Percentiles rank a stretch among this genome's conserved stretches.
Conservation (phyloP, 2,113 vertebrate species). For the Astur gentilis region DNA sequence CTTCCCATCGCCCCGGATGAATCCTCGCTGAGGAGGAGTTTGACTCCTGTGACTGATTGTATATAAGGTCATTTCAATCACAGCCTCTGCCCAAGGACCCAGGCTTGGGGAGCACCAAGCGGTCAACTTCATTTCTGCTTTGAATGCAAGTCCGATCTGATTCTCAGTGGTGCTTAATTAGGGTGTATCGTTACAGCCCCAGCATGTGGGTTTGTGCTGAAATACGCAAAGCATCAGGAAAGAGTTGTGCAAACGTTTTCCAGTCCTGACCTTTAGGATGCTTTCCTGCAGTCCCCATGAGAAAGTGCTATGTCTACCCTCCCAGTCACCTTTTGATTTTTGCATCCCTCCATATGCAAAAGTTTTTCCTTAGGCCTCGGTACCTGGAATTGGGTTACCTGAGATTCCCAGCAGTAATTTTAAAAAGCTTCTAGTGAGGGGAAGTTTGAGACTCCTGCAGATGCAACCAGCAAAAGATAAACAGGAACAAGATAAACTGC, state of each 20-base stretch:
- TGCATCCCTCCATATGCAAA: background rate
- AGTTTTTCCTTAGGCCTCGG: background rate
- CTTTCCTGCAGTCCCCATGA: background rate
- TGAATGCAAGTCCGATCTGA: background rate
- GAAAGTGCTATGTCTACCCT: fast-evolving
- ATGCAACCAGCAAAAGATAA: background rate
- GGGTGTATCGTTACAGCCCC: background rate
- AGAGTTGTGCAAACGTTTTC: background rate
- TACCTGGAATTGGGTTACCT: background rate
- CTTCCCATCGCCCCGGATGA: background rate
- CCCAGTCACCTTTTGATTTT: background rate
- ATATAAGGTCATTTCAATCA: slow-evolving; percentile 17
- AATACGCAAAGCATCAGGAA: background rate
- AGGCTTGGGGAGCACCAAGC: background rate
- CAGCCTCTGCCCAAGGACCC: background rate
- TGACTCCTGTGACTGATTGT: background rate
- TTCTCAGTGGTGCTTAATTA: background rate
- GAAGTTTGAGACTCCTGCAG: background rate
- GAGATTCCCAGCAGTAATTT: background rate
- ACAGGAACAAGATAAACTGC: background rate
- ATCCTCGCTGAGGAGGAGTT: background rate
- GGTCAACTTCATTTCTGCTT: background rate
- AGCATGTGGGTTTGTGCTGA: background rate
- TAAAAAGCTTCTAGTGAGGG: background rate
- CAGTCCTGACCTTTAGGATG: background rate